These are phyloP conservation scores for Alosa alosa DNA, from an alignment of 2,113 vertebrate genomes.

Conservation along the genomic window DNA sequence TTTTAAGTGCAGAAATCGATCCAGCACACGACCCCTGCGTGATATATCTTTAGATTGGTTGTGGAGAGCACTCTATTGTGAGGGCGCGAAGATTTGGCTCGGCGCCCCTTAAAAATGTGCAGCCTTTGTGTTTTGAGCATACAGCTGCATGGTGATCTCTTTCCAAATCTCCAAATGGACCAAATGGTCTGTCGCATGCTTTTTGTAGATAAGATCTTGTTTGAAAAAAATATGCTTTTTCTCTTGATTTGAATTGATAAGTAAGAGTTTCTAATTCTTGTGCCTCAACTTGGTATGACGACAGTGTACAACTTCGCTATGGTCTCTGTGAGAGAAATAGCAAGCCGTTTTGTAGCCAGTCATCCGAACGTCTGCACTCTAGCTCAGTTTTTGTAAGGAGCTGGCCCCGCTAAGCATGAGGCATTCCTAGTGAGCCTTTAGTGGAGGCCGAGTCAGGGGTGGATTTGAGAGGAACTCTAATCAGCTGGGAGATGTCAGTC, in stretches of 20 bases:
- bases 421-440: not conserved
- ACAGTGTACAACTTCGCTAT: not conserved
- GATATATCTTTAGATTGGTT: not conserved
- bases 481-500: conserved; percentile 54
- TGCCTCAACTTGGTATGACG: not conserved
- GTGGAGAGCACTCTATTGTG: not conserved
- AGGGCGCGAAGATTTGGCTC: not conserved
- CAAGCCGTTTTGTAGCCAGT: too few species aligned
- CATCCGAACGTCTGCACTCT: too few species aligned
- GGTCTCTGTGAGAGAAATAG: not conserved
- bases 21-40: not conserved
- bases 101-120: not conserved
- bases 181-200: not conserved
- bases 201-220: not conserved
- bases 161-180: not conserved
- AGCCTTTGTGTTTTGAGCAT: not conserved
- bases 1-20: conserved; percentile 18
- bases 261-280: not conserved
- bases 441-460: conserved; percentile 1
- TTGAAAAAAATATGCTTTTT: not conserved
- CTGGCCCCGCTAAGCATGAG: not conserved
- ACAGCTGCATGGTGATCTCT: not conserved
- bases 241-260: not conserved
- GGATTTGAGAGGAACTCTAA: conserved; percentile 26
- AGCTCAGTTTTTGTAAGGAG: not conserved